Conservation (phyloP, 2,113 vertebrate species). For the Globicephala melas region DNA sequence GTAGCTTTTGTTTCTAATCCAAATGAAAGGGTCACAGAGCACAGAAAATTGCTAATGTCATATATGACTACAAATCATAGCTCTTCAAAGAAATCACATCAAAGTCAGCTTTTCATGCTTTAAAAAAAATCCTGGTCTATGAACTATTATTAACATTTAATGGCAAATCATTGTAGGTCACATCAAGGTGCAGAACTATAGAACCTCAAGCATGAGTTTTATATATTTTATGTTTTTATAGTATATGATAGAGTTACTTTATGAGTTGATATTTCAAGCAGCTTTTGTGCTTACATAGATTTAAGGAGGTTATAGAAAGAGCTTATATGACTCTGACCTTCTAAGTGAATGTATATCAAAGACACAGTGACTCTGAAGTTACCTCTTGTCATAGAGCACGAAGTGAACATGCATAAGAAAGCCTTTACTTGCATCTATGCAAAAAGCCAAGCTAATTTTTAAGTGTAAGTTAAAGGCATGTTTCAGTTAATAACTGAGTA, state of each 20-base stretch:
- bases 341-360: neutral
- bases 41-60: neutral
- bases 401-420: neutral
- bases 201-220: neutral
- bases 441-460: neutral
- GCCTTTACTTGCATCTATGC: neutral
- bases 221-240: neutral
- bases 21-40: neutral
- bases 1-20: neutral
- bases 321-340: neutral
- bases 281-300: neutral
- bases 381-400: neutral
- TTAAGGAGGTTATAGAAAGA: neutral
- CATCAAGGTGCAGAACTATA: neutral
- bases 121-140: neutral
- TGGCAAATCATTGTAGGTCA: neutral
- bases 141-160: neutral
- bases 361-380: neutral
- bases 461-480: neutral
- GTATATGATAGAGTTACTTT: neutral
- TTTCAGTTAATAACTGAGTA: neutral
- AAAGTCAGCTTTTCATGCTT: neutral
- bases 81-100: neutral
- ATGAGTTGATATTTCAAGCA: neutral
- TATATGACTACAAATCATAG: neutral